phyloP scores from a whole-genome alignment of 1,140 invertebrate genomes.

The Achatina immaculata region DNA sequence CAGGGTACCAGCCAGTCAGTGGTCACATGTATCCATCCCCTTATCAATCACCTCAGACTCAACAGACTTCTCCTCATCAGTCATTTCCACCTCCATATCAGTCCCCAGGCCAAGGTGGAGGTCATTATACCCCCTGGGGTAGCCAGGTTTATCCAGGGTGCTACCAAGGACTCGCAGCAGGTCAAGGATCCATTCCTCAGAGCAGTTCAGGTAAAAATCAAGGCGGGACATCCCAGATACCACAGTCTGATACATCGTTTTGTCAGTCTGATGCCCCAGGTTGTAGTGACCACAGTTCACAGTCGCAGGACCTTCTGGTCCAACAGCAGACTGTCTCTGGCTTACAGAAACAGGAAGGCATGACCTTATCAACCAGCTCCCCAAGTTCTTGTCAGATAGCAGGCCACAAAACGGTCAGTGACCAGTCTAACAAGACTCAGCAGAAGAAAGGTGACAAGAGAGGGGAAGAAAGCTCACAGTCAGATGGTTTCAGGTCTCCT shows the following conservation, averaged over 20 bases:
- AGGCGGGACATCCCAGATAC: neutral
- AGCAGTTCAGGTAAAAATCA: neutral
- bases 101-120: conserved; percentile 1
- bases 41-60: conserved; percentile 10
- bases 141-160: neutral
- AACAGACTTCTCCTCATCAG: neutral
- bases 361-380: neutral
- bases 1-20: neutral
- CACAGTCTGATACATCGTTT: neutral
- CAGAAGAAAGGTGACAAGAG: conserved; percentile 4
- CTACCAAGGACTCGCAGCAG: neutral
- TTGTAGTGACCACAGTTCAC: neutral
- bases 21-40: conserved; percentile 17
- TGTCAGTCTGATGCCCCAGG: neutral
- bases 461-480: neutral
- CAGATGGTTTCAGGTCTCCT: conserved; percentile 12
- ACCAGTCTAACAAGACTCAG: conserved; percentile 26
- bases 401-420: neutral
- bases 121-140: neutral
- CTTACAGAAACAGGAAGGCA: too few relatives aligned
- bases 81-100: conserved; percentile 18
- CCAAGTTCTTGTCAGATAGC: neutral
- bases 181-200: neutral
- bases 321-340: neutral
- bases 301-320: neutral